Evolutionary conservation across 1,140 invertebrate genomes (phyloP), one percentile per base, ranked within the genome.

Genomic region (Penaeus japonicus): DNA sequence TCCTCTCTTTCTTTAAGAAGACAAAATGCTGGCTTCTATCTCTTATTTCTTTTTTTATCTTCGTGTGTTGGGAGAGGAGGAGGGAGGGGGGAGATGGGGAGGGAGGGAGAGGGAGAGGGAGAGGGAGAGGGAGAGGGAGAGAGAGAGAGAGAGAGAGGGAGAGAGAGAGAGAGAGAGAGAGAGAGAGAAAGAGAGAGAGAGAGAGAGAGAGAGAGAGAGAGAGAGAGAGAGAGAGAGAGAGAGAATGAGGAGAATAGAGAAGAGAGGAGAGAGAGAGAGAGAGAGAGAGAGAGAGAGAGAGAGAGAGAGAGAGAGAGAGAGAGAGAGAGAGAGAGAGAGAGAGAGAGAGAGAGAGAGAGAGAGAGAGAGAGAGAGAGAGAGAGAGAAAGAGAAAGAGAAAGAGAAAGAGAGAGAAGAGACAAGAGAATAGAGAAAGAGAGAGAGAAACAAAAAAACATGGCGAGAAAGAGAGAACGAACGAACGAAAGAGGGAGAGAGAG

Each of bases 361-460:
- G 57, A 59, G 57, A 59, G 57, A 59, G 57, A 59, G 57, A 59
- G 57, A 22, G 5, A 65, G 18, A 22, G 0, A 22, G 7, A 24
- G 30, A 22, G 0, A 2, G 30, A 2, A 18, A 7, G 7, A 2
- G 17, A 65, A 27, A 65, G 10, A 65, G 62, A 65, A 27, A 65
- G 62, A 65, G 75, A 78, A 32, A 39, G 35, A 78, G 27, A 78
- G 35, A 39, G 75, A 78, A 20, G 35, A 32, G 32, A 32, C 57
- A 59, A 17, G 57, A 15, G 15, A n/a, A 78, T n/a, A 78, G 35
- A 39, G 27, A 30, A 20, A 35, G 39, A 18, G 53, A 59, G 39
- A 32, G 7, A 15, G 17, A 32, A 17, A 27, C 17, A 78, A 20
- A 53, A 92, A 92, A 57, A 85, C 91, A 81, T 90, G 4, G 54